Conservation (phyloP, 2,888 invertebrate species). For the Oxycera nigricornis region DNA sequence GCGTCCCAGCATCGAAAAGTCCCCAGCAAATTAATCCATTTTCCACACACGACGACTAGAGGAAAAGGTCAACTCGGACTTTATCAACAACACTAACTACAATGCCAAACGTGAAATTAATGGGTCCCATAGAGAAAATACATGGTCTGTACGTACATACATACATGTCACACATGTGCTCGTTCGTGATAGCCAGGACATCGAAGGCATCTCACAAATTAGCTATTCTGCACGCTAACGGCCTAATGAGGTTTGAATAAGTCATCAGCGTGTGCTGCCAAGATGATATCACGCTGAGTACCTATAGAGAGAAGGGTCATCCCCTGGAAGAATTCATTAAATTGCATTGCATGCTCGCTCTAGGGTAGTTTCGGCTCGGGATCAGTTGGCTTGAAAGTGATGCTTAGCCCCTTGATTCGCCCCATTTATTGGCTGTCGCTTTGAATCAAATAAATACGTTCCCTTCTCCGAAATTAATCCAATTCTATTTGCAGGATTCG, state of each 20-base stretch:
- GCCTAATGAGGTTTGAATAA: conserved; percentile 37
- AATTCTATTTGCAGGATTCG: conserved; percentile 52
- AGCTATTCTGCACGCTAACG: conserved; percentile 34
- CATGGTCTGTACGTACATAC: no score
- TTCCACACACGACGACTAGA: not conserved
- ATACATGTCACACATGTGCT: conserved; percentile 16
- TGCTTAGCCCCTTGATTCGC: not conserved
- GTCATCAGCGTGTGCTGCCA: conserved; percentile 18
- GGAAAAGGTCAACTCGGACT: not conserved
- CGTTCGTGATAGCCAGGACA: not conserved
- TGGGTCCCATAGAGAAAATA: conserved; percentile 23
- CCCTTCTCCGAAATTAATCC: not conserved
- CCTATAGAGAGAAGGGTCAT: not conserved
- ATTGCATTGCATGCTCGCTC: not conserved
- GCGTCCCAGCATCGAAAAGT: not conserved
- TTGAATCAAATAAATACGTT: not conserved
- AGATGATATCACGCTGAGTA: conserved; percentile 26
- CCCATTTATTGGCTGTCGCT: not conserved
- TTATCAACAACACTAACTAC: conserved; percentile 12
- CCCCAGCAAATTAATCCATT: conserved; percentile 13
- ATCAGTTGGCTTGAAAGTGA: conserved; percentile 6
- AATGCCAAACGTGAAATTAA: conserved; percentile 30
- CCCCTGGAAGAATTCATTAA: not conserved
- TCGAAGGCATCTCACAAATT: conserved; percentile 9
- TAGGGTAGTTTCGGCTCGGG: not conserved